phyloP scores from a whole-genome alignment of 92 coral and sea anemone genomes.

The Epizoanthus scotinus region DNA sequence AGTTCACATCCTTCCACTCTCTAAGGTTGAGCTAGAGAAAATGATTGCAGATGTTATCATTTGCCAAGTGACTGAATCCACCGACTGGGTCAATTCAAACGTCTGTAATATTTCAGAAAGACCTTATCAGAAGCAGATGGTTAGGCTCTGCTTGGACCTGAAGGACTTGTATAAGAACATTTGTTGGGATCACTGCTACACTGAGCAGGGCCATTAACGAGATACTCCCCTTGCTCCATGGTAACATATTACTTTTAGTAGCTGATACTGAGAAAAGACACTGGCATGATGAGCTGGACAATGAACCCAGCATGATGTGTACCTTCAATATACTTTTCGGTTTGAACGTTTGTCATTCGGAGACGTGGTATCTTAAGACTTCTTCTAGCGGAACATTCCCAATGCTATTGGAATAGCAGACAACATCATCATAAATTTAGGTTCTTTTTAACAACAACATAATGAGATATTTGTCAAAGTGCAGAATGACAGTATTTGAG shows the following conservation, averaged over 20 bases:
- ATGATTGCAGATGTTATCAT: conserved; percentile 54
- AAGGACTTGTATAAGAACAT: conserved; percentile 68
- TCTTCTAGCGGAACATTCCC: conserved; percentile 47
- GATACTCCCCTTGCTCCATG: conserved; percentile 53
- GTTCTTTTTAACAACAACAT: conserved; percentile 46
- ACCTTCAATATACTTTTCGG: conserved; percentile 57
- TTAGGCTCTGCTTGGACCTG: conserved; percentile 64
- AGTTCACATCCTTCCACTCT: conserved; percentile 61
- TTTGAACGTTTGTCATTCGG: conserved; percentile 59
- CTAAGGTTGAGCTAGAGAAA: conserved; percentile 51
- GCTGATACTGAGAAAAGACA: conserved; percentile 55
- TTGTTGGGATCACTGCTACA: conserved; percentile 64
- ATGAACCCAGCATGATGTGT: conserved; percentile 64
- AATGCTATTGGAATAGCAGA: too few relatives aligned
- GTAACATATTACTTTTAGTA: conserved; percentile 54
- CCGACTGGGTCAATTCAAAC: conserved; percentile 73
- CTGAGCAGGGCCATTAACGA: conserved; percentile 64
- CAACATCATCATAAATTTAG: too few relatives aligned
- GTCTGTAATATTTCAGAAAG: conserved; percentile 56
- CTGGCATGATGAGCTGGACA: conserved; percentile 66
- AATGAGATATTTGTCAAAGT: conserved; percentile 52
- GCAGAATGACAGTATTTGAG: conserved; percentile 46
- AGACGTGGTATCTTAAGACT: conserved; percentile 34
- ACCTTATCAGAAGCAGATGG: too few relatives aligned
- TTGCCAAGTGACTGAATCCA: conserved; percentile 50